Percentiles rank a stretch among this genome's conserved stretches.
Conservation (phyloP, 2,113 vertebrate genomes). For the Ictalurus furcatus region DNA sequence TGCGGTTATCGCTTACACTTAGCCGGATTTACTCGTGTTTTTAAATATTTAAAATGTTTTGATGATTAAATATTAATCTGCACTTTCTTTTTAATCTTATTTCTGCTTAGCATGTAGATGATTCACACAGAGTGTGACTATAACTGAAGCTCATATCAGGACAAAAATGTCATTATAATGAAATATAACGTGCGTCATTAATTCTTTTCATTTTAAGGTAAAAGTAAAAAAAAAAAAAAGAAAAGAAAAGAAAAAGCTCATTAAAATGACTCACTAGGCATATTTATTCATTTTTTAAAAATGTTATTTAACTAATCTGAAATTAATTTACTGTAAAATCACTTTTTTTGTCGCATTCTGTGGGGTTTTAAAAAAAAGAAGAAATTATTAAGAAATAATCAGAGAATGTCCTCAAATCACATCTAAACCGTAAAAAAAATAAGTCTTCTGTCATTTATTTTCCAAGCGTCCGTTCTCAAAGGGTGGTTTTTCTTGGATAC, state of each 20-base stretch:
- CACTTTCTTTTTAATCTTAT: constrained; percentile 41
- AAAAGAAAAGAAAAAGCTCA: not conserved
- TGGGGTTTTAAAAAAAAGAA: too few relatives aligned
- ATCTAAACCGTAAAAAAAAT: constrained; percentile 1
- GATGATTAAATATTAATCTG: constrained; percentile 47
- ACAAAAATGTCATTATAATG: not conserved
- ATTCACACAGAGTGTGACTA: constrained; percentile 41
- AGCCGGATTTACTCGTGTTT: constrained; percentile 27
- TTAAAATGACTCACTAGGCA: not conserved
- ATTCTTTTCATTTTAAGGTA: not conserved
- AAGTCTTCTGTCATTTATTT: not conserved
- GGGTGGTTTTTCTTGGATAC: not conserved
- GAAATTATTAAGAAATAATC: too few relatives aligned
- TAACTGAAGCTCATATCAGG: not conserved
- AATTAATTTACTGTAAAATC: not conserved
- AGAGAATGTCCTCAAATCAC: not conserved
- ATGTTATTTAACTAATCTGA: not conserved
- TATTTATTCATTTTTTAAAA: not conserved
- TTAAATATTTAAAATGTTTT: constrained; percentile 41
- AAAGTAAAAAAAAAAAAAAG: not conserved
- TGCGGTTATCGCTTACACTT: constrained; percentile 14
- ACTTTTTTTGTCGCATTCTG: not conserved
- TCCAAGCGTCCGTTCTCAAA: not conserved
- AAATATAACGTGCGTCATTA: not conserved
- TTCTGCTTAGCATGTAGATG: constrained; percentile 51